phyloP scores from a whole-genome alignment of 2,888 invertebrate genomes.

The Eumacrocentrus americanus region DNA sequence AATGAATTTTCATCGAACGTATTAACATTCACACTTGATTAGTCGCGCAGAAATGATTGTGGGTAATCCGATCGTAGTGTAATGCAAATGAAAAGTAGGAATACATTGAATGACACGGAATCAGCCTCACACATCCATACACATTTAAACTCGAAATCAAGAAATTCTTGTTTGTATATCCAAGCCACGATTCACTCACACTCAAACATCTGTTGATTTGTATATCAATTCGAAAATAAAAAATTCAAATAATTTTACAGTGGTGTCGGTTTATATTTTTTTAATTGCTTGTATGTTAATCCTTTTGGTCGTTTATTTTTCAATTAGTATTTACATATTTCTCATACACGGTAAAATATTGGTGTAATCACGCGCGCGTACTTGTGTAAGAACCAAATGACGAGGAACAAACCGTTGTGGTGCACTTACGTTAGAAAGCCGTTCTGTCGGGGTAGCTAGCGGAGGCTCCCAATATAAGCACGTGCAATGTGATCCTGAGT shows the following conservation, averaged over 20 bases:
- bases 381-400: conserved; percentile 7
- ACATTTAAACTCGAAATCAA: background rate
- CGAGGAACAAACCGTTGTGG: conserved; percentile 53
- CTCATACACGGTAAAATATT: background rate
- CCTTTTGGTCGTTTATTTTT: too few species aligned
- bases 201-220: too few species aligned
- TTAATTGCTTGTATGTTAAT: too few species aligned
- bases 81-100: background rate
- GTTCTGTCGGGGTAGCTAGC: conserved; percentile 87
- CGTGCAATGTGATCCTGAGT: conserved; percentile 77
- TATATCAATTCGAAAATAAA: background rate
- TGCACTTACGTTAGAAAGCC: conserved; percentile 95
- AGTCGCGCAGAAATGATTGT: too few species aligned
- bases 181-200: conserved; percentile 4
- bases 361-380: background rate
- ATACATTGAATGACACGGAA: background rate
- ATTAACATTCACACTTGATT: background rate
- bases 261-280: too few species aligned
- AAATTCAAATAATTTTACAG: too few species aligned
- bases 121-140: background rate
- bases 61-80: background rate
- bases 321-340: conserved; percentile 2
- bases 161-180: background rate
- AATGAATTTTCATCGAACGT: too few species aligned
- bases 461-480: conserved; percentile 77